phyloP scores from a whole-genome alignment of 2,113 vertebrate genomes.

The Kobus ellipsiprymnus region DNA sequence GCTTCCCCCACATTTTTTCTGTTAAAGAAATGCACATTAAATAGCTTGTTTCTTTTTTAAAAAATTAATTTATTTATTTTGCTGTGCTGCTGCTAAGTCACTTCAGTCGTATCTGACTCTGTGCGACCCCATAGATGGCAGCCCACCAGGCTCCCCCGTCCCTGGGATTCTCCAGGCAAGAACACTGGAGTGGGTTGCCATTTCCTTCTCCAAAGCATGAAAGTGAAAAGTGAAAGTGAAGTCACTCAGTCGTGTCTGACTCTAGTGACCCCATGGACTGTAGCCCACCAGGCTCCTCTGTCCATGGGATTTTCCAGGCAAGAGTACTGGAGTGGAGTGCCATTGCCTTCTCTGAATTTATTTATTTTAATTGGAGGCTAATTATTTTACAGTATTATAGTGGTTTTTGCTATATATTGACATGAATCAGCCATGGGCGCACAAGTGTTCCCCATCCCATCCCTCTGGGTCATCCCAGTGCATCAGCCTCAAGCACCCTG shows the following conservation, averaged over 20 bases:
- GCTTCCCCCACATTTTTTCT: not conserved
- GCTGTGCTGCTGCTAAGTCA: not conserved
- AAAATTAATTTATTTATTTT: not conserved
- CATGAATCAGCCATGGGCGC: not conserved
- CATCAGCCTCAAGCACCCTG: not conserved
- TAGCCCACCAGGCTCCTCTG: not conserved
- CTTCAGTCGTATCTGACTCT: not conserved
- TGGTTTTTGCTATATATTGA: not conserved
- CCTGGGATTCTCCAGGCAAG: not conserved
- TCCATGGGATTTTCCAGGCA: not conserved
- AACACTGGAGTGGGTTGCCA: not conserved
- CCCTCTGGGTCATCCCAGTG: not conserved
- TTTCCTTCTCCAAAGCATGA: not conserved
- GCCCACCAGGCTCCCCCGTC: not conserved
- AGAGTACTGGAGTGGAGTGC: not conserved
- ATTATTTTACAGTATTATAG: not conserved
- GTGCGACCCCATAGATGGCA: not conserved
- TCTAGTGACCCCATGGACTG: not conserved
- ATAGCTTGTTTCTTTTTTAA: not conserved
- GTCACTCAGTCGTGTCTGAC: rapidly evolving
- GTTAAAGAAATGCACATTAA: not conserved
- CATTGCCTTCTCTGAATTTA: not conserved
- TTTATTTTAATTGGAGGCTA: not conserved
- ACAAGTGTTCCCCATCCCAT: not conserved
- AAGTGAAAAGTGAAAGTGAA: not conserved